Base-by-base conservation (phyloP, 1,140 invertebrate species). In the Calephelis virginiensis region DNA sequence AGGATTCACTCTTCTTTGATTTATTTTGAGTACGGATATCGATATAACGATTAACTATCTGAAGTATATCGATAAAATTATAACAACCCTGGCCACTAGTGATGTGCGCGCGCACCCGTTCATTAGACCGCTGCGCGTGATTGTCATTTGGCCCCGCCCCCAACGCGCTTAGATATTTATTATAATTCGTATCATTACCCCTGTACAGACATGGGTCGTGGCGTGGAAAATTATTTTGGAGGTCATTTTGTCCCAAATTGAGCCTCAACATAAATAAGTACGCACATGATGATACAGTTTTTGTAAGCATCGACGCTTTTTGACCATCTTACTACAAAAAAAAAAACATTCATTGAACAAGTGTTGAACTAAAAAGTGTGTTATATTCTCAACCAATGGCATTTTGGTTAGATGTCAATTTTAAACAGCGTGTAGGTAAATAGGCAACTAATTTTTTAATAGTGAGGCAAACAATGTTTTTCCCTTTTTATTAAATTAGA, bases 91-190 rank as follows among this genome's bases (percentile, higher is more conserved):
- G 66, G 53, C 63, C 77, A 83, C 78, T 77, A 81, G 79, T 77
- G 73, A 59, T 68, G 73, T 75, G 76, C 73, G 67, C 68, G 73
- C 79, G 80, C 78, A 85, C 78, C 82, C 84, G 78, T 71, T 89
- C 81, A 85, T 89, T 86, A 86, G 63, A 70, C 73, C 76, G 71
- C 76, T 60, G 78, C 85, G 78, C 83, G 81, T 86, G 86, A 86
- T 86, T 89, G 86, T 89, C 86, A 86, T 85, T 81, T 82, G 80
- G 76, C 76, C 78, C 66, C 84, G 83, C 86, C 85, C 74, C 68
- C 71, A 37, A 53, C 73, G 76, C 76, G 67, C 71, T 68, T 78
- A 80, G 71, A 83, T 78, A 81, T 84, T 83, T 85, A 85, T 83
- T 75, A 77, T 89, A 89, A 89, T 89, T 81, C 78, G 71, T 84